Base-by-base conservation (phyloP, 2,113 vertebrate genomes). In the Myiopsitta monachus region DNA sequence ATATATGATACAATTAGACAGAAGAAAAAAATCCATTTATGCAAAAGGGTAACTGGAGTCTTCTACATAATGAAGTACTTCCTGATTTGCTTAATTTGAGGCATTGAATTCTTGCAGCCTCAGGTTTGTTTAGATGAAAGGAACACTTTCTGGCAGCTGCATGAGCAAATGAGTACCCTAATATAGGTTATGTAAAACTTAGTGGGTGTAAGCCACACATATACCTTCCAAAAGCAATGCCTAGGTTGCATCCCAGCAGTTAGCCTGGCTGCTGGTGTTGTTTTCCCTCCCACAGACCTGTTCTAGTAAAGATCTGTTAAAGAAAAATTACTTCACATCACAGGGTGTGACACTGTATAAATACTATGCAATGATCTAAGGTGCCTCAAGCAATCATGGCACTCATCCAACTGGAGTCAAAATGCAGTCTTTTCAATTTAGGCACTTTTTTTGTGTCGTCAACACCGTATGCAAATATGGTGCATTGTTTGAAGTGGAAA, bases 101-200 rank as follows among this genome's bases (percentile, higher is more conserved):
- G 90, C 74, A 92, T 30, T 59, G 70, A 90, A 81, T 95, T 90
- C 92, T 91, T 93, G 72, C 88, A 93, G 91, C 94, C 92, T 93
- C 91, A 83, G 81, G 91, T 96, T 76, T 83, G 61, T 91, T 92
- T 94, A 95, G 94, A 96, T 83, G 90, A 95, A 94, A 95, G 70
- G 38, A 55, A 87, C 5, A 11, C 74, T 85, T 96, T 61, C 75
- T 87, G 83, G 87, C 88, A 90, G 84, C 83, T 82, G 38, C 22
- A 41, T 3, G 26, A 72, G 89, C 82, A 77, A 91, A 86, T 28
- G 74, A 83, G 70, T 52, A 77, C 70, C 67, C 49, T 88, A 46
- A 70, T 84, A 64, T 47, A 78, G 90, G 77, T 86, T 90, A 62
- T 85, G 74, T 75, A 91, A 90, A 86, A 33, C 52, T 38, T 27